Percentiles rank a stretch among this genome's conserved stretches.
phyloP scores from a whole-genome alignment of 2,113 vertebrate species.

The Brachionichthys hirsutus region DNA sequence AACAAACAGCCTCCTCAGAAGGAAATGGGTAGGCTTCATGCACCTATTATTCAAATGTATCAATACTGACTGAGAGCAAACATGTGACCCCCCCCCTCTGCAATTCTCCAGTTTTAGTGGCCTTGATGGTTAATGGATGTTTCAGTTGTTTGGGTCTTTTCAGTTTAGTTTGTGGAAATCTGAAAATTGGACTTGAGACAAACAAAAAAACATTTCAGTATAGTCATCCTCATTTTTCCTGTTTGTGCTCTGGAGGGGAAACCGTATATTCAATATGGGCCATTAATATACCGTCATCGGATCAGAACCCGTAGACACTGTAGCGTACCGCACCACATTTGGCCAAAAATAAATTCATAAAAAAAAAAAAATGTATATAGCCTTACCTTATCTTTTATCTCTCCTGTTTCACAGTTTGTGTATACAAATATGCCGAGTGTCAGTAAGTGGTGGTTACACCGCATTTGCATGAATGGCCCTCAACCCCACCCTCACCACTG shows the following conservation, averaged over 20 bases:
- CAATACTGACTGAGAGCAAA: slow-evolving; percentile 45
- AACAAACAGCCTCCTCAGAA: slow-evolving; percentile 56
- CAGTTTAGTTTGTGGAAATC: background rate
- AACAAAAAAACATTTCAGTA: too few species aligned
- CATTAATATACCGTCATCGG: background rate
- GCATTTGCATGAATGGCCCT: slow-evolving; percentile 70
- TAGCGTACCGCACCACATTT: too few species aligned
- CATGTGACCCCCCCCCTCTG: too few species aligned
- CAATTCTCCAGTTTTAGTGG: background rate
- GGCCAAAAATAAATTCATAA: background rate
- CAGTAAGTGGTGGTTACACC: slow-evolving; percentile 53
- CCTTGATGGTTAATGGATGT: slow-evolving; percentile 30
- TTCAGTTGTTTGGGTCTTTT: slow-evolving; percentile 7
- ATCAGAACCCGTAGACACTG: background rate
- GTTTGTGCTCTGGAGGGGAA: background rate
- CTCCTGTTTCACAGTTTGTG: slow-evolving; percentile 37
- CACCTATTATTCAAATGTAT: slow-evolving; percentile 71
- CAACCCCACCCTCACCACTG: slow-evolving; percentile 51
- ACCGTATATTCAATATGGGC: too few species aligned
- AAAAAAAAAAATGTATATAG: too few species aligned
- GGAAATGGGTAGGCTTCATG: slow-evolving; percentile 58
- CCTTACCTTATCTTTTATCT: slow-evolving; percentile 21
- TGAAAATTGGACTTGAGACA: slow-evolving; percentile 3
- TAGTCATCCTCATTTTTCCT: background rate
- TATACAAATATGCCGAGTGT: slow-evolving; percentile 39